Base-by-base conservation (phyloP, 2,888 invertebrate genomes). In the Drosophila mayaguana region DNA sequence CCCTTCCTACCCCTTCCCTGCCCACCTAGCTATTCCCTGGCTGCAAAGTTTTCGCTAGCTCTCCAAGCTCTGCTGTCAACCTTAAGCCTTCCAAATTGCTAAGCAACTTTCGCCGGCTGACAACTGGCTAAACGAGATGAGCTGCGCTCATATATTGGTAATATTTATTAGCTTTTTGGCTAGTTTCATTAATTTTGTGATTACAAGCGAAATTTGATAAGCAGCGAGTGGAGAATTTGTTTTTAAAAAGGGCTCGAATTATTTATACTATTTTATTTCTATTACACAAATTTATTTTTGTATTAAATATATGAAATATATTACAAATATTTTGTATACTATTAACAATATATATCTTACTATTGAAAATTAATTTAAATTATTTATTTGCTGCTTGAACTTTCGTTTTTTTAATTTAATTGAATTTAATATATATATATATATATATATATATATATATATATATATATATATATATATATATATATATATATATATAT, bases 21-120 rank as follows among this genome's bases (percentile, higher is more conserved):
- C 43, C n/a, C 51, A 8, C 18, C 36, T 38, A 16, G 8, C 36
- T 38, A 1, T 46, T n/a, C 7, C 11, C 36, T 14, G 22, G 11
- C 32, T n/a, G 11, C 18, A 42, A 43, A 65, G 14, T 73, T 73
- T 43, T 56, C 18, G 16, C 2, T 22, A n/a, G 7, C 25, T 54
- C 46, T n/a, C 28, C 40, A 61, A 63, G 38, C 71, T 66, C 38
- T 61, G 60, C 46, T 79, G 71, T 65, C 77, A 71, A 66, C 50
- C 72, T 55, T 63, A 80, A 71, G 72, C 63, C 63, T 60, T 54
- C 64, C 65, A 79, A 79, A 63, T 61, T 71, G 50, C 48, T 46
- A 34, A n/a, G 20, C 55, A 75, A 71, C 64, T 69, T 65, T 64
- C 45, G 46, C 48, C 61, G 43, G 18, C 38, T 63, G 63, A 40